A percentile compares a stretch with the other conserved stretches of the same genome.
Evolutionary conservation across 2,113 vertebrate species (phyloP).

Genomic region (Procavia capensis): DNA sequence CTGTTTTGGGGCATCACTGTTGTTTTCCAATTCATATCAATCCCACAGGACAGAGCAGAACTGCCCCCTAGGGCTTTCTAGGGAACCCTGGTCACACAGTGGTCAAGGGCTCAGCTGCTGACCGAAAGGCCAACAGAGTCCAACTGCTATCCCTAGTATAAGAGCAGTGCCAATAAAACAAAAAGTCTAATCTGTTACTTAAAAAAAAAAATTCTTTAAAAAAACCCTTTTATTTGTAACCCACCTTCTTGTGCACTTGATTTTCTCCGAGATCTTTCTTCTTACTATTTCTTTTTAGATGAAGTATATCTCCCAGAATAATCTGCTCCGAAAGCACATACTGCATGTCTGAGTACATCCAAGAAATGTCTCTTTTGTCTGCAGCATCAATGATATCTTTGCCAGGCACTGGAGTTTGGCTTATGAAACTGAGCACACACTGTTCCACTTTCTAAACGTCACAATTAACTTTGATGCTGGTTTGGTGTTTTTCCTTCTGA

Average conservation of each 20-base stretch:
- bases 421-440: not conserved
- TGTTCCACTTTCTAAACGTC: not conserved
- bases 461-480: not conserved
- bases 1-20: too few species aligned
- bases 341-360: not conserved
- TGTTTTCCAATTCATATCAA: too few species aligned
- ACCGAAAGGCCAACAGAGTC: too few species aligned
- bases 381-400: not conserved
- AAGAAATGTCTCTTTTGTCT: not conserved
- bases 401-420: not conserved
- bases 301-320: not conserved
- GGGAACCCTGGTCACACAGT: too few species aligned
- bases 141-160: not conserved
- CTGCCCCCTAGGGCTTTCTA: too few species aligned
- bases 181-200: not conserved
- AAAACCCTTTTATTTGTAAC: not conserved
- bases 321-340: conserved; percentile 11
- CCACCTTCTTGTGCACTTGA: not conserved
- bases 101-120: too few species aligned
- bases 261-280: not conserved
- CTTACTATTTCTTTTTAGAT: not conserved
- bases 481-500: not conserved
- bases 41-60: too few species aligned
- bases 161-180: not conserved
- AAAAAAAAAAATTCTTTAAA: not conserved